These are phyloP conservation scores for Rhinolophus sinicus DNA, from an alignment of 2,113 vertebrate species.

Conservation along the genomic window DNA sequence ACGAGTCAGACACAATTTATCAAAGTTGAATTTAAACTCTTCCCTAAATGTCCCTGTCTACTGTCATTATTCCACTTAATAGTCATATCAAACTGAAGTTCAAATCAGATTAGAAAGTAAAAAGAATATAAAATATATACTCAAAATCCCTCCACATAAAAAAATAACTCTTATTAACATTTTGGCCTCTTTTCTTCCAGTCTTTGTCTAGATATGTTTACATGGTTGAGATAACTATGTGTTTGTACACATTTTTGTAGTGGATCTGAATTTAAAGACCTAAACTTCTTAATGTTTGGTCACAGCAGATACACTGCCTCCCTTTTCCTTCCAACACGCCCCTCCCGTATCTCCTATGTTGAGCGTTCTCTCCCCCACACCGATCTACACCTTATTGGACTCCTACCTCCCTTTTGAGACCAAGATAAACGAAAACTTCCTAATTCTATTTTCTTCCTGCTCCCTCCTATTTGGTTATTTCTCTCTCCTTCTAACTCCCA, in stretches of 20 bases:
- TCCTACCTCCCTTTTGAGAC: neutral
- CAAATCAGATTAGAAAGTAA: slow-evolving; percentile 18
- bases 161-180: slow-evolving; percentile 34
- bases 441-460: neutral
- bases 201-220: neutral
- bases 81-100: slow-evolving; percentile 17
- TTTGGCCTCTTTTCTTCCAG: neutral
- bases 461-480: neutral
- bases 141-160: slow-evolving; percentile 44
- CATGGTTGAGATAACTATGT: neutral
- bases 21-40: slow-evolving; percentile 51
- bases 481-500: neutral
- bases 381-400: neutral
- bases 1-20: slow-evolving; percentile 28
- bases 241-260: neutral
- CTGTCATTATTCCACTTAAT: slow-evolving; percentile 42
- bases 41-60: slow-evolving; percentile 7
- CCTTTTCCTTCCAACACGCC: neutral
- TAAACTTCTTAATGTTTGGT: neutral
- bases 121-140: neutral
- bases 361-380: neutral
- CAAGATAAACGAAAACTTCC: neutral
- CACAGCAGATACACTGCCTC: neutral
- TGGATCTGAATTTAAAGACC: slow-evolving; percentile 41
- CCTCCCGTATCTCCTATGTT: neutral